These are phyloP conservation scores for Dastarcus helophoroides DNA, from an alignment of 2,888 invertebrate genomes.

Conservation along the genomic window DNA sequence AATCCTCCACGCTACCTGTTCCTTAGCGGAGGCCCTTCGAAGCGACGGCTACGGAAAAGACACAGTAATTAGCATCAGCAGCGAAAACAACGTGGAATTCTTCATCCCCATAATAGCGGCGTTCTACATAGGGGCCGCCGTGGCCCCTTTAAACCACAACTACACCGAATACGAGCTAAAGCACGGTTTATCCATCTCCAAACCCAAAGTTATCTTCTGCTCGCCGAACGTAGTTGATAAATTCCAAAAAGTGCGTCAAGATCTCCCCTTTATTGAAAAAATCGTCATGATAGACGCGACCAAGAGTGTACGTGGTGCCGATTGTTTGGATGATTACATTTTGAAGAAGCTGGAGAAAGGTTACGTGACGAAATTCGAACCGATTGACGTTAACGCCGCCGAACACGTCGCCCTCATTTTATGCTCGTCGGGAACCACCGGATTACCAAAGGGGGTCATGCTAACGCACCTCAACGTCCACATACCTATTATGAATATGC, in stretches of 20 bases:
- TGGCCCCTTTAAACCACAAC: conserved; percentile 22
- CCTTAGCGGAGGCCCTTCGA: conserved; percentile 20
- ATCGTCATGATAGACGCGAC: conserved; percentile 45
- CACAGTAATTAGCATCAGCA: conserved; percentile 21
- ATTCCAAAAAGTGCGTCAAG: conserved; percentile 39
- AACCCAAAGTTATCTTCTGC: conserved; percentile 54
- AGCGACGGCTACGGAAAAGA: conserved; percentile 16
- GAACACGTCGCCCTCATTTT: conserved; percentile 28
- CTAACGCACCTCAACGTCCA: conserved; percentile 46
- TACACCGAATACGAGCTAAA: conserved; percentile 21
- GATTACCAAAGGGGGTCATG: conserved; percentile 55
- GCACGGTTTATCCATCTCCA: conserved; percentile 51
- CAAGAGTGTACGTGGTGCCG: conserved; percentile 30
- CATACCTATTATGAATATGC: background rate
- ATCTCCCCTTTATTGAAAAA: conserved; percentile 32
- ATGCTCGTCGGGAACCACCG: conserved; percentile 61
- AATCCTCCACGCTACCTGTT: conserved; percentile 18
- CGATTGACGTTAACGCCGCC: conserved; percentile 13
- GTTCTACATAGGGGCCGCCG: conserved; percentile 20
- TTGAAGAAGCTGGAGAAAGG: conserved; percentile 28
- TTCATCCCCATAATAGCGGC: conserved; percentile 23
- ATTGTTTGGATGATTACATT: conserved; percentile 30
- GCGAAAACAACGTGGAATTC: conserved; percentile 24
- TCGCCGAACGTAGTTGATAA: conserved; percentile 45
- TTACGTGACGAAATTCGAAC: conserved; percentile 10